Evolutionary conservation across 2,888 invertebrate genomes (phyloP), one percentile per base, ranked within the genome.

Genomic region (Boloria euphrosyne): DNA sequence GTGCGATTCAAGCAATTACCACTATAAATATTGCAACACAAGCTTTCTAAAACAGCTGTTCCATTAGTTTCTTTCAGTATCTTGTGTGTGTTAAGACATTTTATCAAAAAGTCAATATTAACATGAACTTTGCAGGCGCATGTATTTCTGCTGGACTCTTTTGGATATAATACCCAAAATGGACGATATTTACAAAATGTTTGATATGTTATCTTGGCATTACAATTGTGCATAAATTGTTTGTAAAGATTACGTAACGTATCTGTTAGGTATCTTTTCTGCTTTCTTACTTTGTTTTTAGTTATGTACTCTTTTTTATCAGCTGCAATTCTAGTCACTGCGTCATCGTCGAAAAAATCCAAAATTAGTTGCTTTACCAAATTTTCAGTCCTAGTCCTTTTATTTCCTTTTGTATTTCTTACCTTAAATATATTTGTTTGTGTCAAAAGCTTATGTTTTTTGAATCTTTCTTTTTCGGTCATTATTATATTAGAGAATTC

Each of bases 81-180:
- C 62, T 63, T 68, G 38, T 54, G 62, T 38, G 61, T 68, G 43
- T 71, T 69, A 17, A 72, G 68, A 18, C 61, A 50, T 52, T 67
- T 69, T 1, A 67, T 46, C 14, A 63, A 53, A 18, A 62, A 59
- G 46, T 67, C 63, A 62, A 71, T 46, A 67, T 71, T 73, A 14
- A 63, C 66, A 47, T 73, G 73, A 57, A 63, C 18, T 62, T 55
- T 70, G 66, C 73, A 73, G 3, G 59, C 18, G 68, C 68, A 70
- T 13, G 69, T 71, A 54, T 71, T 60, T 10, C 71, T 47, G 53
- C 64, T 58, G 46, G 31, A 31, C 6, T 31, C 31, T 7, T 72
- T 72, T 50, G 70, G 72, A 49, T 62, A 51, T 27, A 72, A 44
- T 43, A 69, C 54, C 70, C 71, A 72, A 72, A 72, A 71, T 58